Evolutionary conservation across 2,888 invertebrate genomes (phyloP).

Genomic region (Sarcophaga variegata): DNA sequence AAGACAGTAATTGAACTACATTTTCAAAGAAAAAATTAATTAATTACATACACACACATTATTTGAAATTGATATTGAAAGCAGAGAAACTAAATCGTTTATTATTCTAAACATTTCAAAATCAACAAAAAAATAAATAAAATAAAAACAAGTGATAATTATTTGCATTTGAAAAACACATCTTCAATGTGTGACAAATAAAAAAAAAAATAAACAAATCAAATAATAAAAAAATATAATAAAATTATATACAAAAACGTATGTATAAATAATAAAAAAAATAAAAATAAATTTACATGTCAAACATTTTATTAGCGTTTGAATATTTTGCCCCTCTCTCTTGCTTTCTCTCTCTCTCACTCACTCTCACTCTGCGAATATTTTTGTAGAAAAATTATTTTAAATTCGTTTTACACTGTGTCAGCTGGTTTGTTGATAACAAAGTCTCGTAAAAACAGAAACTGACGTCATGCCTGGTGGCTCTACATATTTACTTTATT

Average conservation of each 20-base stretch:
- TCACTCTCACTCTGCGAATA: not conserved
- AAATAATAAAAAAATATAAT: no score
- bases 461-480: conserved; percentile 40
- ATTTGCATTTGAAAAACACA: no score
- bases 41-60: no score
- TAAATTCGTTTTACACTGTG: not conserved
- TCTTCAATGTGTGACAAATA: no score
- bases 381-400: not conserved
- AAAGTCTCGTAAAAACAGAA: conserved; percentile 7
- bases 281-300: conserved; percentile 33
- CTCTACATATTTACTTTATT: not conserved
- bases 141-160: no score
- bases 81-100: no score
- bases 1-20: no score
- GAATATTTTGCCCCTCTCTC: not conserved
- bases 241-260: not conserved
- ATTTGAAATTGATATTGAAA: no score
- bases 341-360: not conserved
- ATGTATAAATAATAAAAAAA: conserved; percentile 14
- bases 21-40: no score
- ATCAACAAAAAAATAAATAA: no score
- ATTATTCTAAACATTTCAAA: no score
- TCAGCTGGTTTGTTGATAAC: not conserved
- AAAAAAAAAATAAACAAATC: no score
- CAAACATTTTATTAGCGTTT: conserved; percentile 21